phyloP scores from a whole-genome alignment of 2,113 vertebrate species.

The Festucalex cinctus region DNA sequence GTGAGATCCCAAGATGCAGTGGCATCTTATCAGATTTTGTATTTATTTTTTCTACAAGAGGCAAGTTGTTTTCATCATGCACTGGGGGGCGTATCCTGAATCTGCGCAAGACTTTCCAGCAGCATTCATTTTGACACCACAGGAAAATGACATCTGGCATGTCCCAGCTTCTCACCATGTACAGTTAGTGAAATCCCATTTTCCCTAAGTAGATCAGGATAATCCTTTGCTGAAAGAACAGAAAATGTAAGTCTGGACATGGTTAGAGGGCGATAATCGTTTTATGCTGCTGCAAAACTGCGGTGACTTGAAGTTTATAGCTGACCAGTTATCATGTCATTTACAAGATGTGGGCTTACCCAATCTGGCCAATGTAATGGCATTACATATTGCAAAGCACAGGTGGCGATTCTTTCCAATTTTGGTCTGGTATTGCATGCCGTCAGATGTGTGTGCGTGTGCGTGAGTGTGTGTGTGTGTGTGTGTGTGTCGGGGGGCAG shows the following conservation, averaged over 20 bases:
- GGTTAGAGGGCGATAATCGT: slow-evolving; percentile 54
- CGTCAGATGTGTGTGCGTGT: too few species aligned
- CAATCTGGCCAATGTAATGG: slow-evolving; percentile 1
- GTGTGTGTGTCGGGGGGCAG: too few species aligned
- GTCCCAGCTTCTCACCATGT: slow-evolving; percentile 47
- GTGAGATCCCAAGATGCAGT: background rate
- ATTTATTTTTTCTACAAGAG: slow-evolving; percentile 4
- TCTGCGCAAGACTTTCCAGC: slow-evolving; percentile 12
- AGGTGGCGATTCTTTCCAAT: background rate
- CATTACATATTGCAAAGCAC: background rate
- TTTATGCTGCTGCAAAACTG: slow-evolving; percentile 45
- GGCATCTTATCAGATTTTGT: background rate
- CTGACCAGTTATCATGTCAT: slow-evolving; percentile 34
- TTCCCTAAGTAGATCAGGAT: slow-evolving; percentile 57
- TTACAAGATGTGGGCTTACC: slow-evolving; percentile 25
- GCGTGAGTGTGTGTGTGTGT: too few species aligned
- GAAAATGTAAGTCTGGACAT: slow-evolving; percentile 51
- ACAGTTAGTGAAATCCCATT: slow-evolving; percentile 55
- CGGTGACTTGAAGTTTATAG: slow-evolving; percentile 19
- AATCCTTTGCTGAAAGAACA: slow-evolving; percentile 56
- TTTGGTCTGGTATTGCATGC: too few species aligned
- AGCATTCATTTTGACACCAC: slow-evolving; percentile 28
- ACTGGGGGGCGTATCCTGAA: background rate
- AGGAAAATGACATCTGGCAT: slow-evolving; percentile 44
- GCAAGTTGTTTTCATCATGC: background rate